These are phyloP conservation scores for Lomographa bimaculata DNA, from an alignment of 2,888 invertebrate species.

Conservation along the genomic window DNA sequence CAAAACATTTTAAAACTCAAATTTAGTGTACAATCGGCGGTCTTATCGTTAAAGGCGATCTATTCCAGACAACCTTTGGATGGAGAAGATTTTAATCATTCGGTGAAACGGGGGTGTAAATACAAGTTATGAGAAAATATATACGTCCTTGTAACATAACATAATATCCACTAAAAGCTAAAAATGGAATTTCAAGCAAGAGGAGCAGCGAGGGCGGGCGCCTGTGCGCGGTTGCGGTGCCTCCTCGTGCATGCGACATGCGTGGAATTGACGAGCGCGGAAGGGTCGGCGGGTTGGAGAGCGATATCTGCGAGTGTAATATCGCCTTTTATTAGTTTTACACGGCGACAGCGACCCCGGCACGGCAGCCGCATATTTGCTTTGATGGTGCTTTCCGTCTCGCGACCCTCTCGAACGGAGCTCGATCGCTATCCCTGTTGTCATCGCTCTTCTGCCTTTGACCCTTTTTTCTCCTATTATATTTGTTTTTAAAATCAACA, in stretches of 20 bases:
- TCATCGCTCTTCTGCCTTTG: constrained; percentile 31
- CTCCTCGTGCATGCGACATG: constrained; percentile 17
- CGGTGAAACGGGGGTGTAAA: no score
- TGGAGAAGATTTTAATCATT: no score
- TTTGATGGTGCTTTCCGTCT: constrained; percentile 45
- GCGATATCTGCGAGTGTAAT: constrained; percentile 62
- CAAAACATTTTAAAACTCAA: no score
- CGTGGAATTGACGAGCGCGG: constrained; percentile 27
- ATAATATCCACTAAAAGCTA: no score
- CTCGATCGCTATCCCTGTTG: constrained; percentile 18
- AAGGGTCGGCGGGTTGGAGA: constrained; percentile 22
- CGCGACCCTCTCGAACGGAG: constrained; percentile 1
- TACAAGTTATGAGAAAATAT: no score
- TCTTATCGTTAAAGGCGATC: no score
- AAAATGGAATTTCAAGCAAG: background rate
- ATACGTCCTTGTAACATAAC: no score
- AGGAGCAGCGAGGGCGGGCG: constrained; percentile 13
- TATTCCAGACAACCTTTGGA: no score
- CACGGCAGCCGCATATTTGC: constrained; percentile 55
- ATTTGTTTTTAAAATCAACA: constrained; percentile 48
- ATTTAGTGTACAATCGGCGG: no score
- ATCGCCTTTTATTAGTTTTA: constrained; percentile 78
- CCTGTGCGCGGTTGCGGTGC: constrained; percentile 21
- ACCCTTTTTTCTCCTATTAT: constrained; percentile 39
- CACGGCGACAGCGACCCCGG: constrained; percentile 62